Conservation (phyloP, 2,797 vertebrate species). For the Philypnodon macrostomus region DNA sequence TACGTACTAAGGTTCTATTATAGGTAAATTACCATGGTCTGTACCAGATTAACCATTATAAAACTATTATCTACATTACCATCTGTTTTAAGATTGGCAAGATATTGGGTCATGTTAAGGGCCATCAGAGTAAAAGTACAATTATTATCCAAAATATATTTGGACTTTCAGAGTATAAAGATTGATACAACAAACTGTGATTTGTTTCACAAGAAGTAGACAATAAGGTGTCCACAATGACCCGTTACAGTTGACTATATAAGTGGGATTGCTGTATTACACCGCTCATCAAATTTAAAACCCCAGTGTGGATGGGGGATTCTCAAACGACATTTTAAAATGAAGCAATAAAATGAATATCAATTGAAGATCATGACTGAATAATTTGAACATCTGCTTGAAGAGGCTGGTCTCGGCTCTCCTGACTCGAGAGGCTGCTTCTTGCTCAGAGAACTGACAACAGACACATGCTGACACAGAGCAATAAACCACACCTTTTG, state of each 20-base stretch:
- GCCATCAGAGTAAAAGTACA: too few relatives aligned
- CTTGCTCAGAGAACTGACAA: slow-evolving; percentile 19
- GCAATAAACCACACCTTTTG: slow-evolving; percentile 50
- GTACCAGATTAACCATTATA: neutral
- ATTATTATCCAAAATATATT: too few relatives aligned
- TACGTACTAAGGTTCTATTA: neutral
- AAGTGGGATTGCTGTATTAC: too few relatives aligned
- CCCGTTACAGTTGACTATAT: too few relatives aligned
- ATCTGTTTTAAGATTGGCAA: neutral
- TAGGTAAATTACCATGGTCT: neutral
- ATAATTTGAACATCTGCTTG: slow-evolving; percentile 20
- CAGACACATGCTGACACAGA: slow-evolving; percentile 33
- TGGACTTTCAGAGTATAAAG: too few relatives aligned
- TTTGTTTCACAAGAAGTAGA: too few relatives aligned
- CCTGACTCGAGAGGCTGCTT: slow-evolving; percentile 26
- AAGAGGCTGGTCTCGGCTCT: slow-evolving; percentile 31
- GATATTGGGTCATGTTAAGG: neutral
- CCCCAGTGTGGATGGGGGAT: too few relatives aligned
- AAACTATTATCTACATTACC: neutral
- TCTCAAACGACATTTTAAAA: too few relatives aligned
- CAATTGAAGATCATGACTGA: slow-evolving; percentile 11
- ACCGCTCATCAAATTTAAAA: too few relatives aligned
- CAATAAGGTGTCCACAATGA: too few relatives aligned
- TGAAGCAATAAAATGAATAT: slow-evolving; percentile 4
- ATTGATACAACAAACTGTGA: too few relatives aligned